Conservation (phyloP, 2,113 vertebrate genomes). For the Microtus oregoni region DNA sequence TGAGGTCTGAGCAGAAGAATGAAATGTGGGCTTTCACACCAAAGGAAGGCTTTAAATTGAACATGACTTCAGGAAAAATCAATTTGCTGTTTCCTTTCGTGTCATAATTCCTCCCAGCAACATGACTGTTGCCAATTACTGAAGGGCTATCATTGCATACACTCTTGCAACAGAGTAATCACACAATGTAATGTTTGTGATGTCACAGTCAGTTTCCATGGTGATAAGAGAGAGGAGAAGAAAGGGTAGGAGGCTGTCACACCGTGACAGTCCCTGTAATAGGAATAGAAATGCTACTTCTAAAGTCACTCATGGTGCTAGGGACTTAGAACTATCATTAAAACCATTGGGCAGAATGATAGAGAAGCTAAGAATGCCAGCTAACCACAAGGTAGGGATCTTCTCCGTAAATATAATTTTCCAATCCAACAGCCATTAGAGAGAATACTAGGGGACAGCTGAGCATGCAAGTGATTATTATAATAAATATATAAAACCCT, state of each 20-base stretch:
- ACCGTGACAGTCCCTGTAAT: not conserved
- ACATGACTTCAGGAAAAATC: slow-evolving; percentile 80
- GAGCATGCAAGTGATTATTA: not conserved
- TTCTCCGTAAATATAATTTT: not conserved
- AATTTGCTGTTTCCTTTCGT: slow-evolving; percentile 76
- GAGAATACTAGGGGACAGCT: not conserved
- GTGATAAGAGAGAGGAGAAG: not conserved
- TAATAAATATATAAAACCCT: not conserved
- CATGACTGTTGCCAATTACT: slow-evolving; percentile 68
- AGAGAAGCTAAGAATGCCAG: too few relatives aligned
- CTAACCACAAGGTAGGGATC: not conserved
- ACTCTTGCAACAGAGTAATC: slow-evolving; percentile 38
- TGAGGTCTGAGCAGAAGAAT: slow-evolving; percentile 68
- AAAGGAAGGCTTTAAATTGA: slow-evolving; percentile 76
- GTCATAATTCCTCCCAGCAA: slow-evolving; percentile 71
- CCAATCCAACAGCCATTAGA: not conserved
- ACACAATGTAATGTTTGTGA: slow-evolving; percentile 52
- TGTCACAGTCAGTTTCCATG: slow-evolving; percentile 62
- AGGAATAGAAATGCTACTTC: slow-evolving; percentile 3
- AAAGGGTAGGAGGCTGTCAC: not conserved
- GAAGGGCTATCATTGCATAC: slow-evolving; percentile 14
- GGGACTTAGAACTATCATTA: not conserved
- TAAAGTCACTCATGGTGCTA: slow-evolving; percentile 9
- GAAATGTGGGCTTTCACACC: slow-evolving; percentile 73
- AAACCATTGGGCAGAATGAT: not conserved